These are phyloP conservation scores for Syrrhaptes paradoxus DNA, from an alignment of 2,113 vertebrate species.

Conservation along the genomic window DNA sequence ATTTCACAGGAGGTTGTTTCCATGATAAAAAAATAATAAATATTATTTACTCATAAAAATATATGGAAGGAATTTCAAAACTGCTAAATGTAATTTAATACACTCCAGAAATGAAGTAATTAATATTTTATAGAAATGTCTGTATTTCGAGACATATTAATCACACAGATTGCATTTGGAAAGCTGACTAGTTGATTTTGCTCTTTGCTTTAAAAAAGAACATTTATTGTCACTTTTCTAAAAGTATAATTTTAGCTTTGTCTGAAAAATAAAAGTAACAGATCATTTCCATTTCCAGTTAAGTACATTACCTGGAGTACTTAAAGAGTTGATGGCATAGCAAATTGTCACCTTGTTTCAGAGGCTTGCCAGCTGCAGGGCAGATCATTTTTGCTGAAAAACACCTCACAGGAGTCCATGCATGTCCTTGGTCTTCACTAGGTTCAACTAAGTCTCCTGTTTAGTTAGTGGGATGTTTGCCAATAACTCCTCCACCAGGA, in stretches of 20 bases:
- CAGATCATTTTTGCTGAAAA: background rate
- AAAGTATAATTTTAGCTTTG: background rate
- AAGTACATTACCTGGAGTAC: background rate
- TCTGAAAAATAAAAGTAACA: conserved; percentile 1
- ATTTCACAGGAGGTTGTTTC: conserved; percentile 31
- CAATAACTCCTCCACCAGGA: background rate
- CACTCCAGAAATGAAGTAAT: conserved; percentile 52
- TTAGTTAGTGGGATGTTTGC: background rate
- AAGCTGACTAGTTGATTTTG: conserved; percentile 41
- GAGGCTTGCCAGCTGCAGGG: background rate
- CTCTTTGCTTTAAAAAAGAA: conserved; percentile 20
- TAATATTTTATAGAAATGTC: conserved; percentile 56
- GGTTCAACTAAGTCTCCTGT: background rate
- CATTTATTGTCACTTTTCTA: background rate
- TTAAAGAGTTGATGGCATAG: background rate
- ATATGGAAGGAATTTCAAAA: conserved; percentile 13
- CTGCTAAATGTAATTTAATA: conserved; percentile 41
- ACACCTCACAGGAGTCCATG: background rate
- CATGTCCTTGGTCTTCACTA: background rate
- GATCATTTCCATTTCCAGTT: background rate
- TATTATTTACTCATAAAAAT: conserved; percentile 34
- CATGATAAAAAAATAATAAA: conserved; percentile 26
- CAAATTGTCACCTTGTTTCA: background rate
- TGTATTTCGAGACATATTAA: conserved; percentile 60
- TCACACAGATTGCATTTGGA: conserved; percentile 12